Evolutionary conservation across 1,140 invertebrate genomes (phyloP).

Genomic region (Diabrotica undecimpunctata): DNA sequence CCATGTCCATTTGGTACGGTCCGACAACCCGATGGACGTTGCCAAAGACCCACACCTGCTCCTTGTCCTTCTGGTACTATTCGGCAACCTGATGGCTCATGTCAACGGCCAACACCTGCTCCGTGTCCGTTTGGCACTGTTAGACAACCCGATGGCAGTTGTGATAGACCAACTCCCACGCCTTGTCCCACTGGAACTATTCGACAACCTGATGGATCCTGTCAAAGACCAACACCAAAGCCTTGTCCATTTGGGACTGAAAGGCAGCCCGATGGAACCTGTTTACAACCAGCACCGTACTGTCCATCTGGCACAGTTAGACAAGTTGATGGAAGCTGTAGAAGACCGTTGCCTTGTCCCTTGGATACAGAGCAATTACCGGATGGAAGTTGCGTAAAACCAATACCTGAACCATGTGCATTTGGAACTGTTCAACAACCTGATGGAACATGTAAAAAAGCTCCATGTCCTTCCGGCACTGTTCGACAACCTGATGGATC

Average conservation of each 20-base stretch:
- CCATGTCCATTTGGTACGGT: conserved; percentile 19
- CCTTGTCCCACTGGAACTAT: background rate
- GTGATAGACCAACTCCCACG: conserved; percentile 8
- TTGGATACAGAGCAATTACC: conserved; percentile 14
- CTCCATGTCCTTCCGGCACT: conserved; percentile 13
- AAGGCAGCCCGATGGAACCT: background rate
- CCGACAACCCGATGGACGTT: background rate
- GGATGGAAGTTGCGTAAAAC: background rate
- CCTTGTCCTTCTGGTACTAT: conserved; percentile 5
- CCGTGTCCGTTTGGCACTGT: conserved; percentile 18
- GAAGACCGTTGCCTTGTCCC: conserved; percentile 10
- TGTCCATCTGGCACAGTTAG: conserved; percentile 4
- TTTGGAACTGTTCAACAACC: conserved; percentile 15
- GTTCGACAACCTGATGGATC: no score
- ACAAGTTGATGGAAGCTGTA: conserved; percentile 10
- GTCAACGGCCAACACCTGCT: conserved; percentile 1
- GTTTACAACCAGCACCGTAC: background rate
- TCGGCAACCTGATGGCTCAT: background rate
- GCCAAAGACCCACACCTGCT: background rate
- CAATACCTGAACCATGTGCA: conserved; percentile 11
- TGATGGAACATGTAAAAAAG: conserved; percentile 15
- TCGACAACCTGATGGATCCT: background rate
- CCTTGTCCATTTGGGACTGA: background rate
- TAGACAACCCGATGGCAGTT: conserved; percentile 22
- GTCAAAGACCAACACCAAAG: background rate